A percentile compares a stretch with the other conserved stretches of the same genome.
phyloP scores from a whole-genome alignment of 2,113 vertebrate genomes.

The Gymnarchus niloticus region DNA sequence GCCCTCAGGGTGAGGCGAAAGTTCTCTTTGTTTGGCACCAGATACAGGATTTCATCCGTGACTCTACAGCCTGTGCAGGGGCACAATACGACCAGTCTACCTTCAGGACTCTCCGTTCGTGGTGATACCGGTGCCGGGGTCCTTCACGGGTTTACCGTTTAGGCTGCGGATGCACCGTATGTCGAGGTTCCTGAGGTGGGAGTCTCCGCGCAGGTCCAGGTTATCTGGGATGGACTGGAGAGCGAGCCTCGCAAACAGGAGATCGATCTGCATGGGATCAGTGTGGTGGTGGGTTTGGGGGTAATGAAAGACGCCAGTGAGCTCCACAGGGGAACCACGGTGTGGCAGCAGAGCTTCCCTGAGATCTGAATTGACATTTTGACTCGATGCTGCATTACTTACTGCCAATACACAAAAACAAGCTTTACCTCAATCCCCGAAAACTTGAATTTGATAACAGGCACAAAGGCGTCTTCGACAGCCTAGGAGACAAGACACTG shows the following conservation, averaged over 20 bases:
- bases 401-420: not conserved
- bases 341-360: not conserved
- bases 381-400: not conserved
- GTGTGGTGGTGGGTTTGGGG: not conserved
- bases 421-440: constrained; percentile 86
- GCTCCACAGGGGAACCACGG: too few species aligned
- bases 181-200: constrained; percentile 81
- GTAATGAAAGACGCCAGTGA: not conserved
- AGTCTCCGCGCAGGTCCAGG: constrained; percentile 86
- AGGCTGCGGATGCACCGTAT: constrained; percentile 94
- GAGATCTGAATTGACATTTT: not conserved
- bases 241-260: constrained; percentile 89
- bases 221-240: constrained; percentile 85
- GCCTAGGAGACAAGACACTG: constrained; percentile 63
- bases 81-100: not conserved
- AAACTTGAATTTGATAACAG: constrained; percentile 96
- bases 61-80: constrained; percentile 80
- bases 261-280: constrained; percentile 75
- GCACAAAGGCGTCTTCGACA: constrained; percentile 95
- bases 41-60: constrained; percentile 91
- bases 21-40: constrained; percentile 96
- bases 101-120: not conserved
- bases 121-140: not conserved
- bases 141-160: constrained; percentile 70
- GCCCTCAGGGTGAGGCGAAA: constrained; percentile 87